Base-by-base conservation (phyloP, 2,113 vertebrate species). In the Camarhynchus parvulus region DNA sequence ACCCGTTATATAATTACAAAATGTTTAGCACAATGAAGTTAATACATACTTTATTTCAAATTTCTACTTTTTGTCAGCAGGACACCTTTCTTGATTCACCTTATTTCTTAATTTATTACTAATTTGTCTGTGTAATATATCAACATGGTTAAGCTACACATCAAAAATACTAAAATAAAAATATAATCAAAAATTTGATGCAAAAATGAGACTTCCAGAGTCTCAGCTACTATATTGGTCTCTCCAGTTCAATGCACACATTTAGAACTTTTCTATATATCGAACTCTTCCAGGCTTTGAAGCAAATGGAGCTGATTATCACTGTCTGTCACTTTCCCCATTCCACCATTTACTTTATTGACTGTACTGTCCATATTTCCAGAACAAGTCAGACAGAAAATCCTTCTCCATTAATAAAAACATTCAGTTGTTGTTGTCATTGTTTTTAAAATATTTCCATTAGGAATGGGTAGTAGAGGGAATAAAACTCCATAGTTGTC, bases 261-360 rank as follows among this genome's bases (percentile, higher is more conserved):
- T 68, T 83, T 37, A 59, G 39, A 68, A 37, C 13, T 78, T 67
- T 64, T 64, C 75, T 25, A n/a, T 35, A 35, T 31, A 88, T 72
- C 0, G 0, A 92, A 72, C 10, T 25, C 31, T 90, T 64, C 41
- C 8, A 12, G 25, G 12, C 33, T 90, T 68, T 59, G 50, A 77
- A 88, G 67, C n/a, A 92, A 92, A 94, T 62, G 68, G 75, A 68
- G 50, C 41, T 70, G 50, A 94, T 93, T 37, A 92, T 83, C 30
- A 63, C 28, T 1, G 0, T 33, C 53, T 93, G 55, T 16, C 68
- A 52, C 41, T 83, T 85, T 42, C 52, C 49, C 27, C 44, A 74
- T 39, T 44, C 5, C 15, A 86, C 31, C 76, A 62, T 56, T 76
- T 58, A 46, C 18, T 53, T 77, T 75, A 90, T 33, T 86, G 76